These are phyloP conservation scores for Halictus ligatus DNA, from an alignment of 2,888 invertebrate species.

Conservation along the genomic window DNA sequence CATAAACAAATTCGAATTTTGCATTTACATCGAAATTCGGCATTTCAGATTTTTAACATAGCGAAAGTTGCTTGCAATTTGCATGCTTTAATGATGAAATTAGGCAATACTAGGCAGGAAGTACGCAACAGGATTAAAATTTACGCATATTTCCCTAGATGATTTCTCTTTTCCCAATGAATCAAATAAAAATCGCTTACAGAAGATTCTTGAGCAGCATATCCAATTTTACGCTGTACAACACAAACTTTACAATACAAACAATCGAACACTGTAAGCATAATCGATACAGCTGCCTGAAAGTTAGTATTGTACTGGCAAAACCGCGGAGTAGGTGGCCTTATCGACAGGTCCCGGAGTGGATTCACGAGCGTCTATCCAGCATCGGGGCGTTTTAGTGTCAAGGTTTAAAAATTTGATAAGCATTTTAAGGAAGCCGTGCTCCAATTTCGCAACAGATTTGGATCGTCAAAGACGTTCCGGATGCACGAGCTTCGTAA, in stretches of 20 bases:
- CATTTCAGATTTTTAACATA: background rate
- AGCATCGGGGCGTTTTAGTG: background rate
- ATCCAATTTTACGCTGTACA: too few relatives aligned
- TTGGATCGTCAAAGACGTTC: background rate
- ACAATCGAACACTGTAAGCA: background rate
- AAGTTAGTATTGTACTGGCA: background rate
- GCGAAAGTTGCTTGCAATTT: too few relatives aligned
- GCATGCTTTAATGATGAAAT: too few relatives aligned
- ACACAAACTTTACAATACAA: background rate
- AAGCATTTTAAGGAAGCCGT: slow-evolving; percentile 6
- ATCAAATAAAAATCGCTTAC: too few relatives aligned
- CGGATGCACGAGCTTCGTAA: background rate
- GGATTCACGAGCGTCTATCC: background rate
- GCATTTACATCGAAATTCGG: too few relatives aligned
- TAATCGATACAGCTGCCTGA: background rate
- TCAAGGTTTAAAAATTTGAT: background rate
- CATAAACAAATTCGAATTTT: background rate
- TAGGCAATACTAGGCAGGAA: too few relatives aligned
- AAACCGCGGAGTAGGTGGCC: background rate
- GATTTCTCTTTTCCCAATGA: too few relatives aligned
- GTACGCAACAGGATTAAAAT: too few relatives aligned
- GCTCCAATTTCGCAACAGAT: slow-evolving; percentile 8
- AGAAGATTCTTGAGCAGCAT: too few relatives aligned
- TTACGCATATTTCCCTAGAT: too few relatives aligned
- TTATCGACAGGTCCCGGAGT: background rate